Percentiles rank a stretch among this genome's conserved stretches.
Conservation (phyloP, 2,888 invertebrate species). For the Hecatera dysodea region DNA sequence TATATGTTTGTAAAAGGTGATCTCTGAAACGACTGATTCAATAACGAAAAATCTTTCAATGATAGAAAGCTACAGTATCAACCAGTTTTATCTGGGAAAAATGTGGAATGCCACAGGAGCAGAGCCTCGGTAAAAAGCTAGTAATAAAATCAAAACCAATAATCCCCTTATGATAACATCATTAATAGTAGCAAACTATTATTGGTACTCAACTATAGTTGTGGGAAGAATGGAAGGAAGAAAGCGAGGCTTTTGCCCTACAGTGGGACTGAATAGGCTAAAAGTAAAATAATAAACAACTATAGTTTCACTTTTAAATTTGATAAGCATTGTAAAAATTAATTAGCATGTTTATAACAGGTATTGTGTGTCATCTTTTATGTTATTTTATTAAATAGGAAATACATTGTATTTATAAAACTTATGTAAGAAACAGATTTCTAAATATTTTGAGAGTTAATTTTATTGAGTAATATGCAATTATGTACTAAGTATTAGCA, state of each 20-base stretch:
- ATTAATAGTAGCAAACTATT: too few relatives aligned
- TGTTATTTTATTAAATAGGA: neutral
- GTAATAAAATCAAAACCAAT: neutral
- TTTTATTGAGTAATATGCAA: conserved; percentile 1
- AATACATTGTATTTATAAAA: conserved; percentile 7
- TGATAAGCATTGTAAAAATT: neutral
- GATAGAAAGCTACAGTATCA: neutral
- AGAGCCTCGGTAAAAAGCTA: neutral
- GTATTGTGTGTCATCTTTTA: conserved; percentile 9
- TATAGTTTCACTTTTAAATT: conserved; percentile 9
- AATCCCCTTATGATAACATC: neutral
- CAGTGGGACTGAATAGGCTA: too few relatives aligned
- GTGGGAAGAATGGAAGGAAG: too few relatives aligned
- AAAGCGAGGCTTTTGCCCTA: too few relatives aligned
- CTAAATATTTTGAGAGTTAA: conserved; percentile 14
- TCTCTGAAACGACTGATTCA: too few relatives aligned
- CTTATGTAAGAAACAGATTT: conserved; percentile 37
- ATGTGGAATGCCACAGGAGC: neutral
- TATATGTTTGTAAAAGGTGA: too few relatives aligned
- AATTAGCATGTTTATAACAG: conserved; percentile 33
- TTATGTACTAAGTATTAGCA: neutral
- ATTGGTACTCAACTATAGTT: neutral
- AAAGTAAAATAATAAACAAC: too few relatives aligned
- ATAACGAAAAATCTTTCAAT: neutral
- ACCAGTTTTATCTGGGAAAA: neutral